phyloP scores from a whole-genome alignment of 2,113 vertebrate genomes.

The Motacilla tschutschensis region DNA sequence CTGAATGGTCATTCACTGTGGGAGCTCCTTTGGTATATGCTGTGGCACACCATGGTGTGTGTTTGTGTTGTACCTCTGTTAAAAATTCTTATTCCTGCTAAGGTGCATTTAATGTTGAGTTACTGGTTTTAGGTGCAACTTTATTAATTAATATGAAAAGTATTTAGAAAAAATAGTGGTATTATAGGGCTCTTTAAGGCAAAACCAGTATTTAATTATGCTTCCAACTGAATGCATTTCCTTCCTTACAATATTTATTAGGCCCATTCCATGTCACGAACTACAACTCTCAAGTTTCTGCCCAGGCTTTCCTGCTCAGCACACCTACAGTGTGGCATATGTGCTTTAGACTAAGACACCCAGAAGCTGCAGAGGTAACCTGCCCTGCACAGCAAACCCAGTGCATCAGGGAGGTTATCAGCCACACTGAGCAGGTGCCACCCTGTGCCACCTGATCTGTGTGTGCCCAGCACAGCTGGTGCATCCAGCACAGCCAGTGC shows the following conservation, averaged over 20 bases:
- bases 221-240: neutral
- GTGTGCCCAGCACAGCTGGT: neutral
- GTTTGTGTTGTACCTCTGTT: neutral
- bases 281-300: neutral
- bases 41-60: accelerated
- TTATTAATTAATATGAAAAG: neutral
- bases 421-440: neutral
- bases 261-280: neutral
- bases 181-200: neutral
- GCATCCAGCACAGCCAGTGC: neutral
- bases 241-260: conserved; percentile 22
- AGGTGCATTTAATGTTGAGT: neutral
- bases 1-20: neutral
- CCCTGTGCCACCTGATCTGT: accelerated
- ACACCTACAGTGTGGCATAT: accelerated
- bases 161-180: neutral
- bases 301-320: neutral
- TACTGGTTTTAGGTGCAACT: neutral
- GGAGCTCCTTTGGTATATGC: neutral
- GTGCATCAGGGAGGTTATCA: neutral
- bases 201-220: neutral
- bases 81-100: neutral
- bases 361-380: neutral
- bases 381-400: neutral
- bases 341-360: neutral